Conservation (phyloP, 2,888 invertebrate genomes). For the Limnephilus auricula region DNA sequence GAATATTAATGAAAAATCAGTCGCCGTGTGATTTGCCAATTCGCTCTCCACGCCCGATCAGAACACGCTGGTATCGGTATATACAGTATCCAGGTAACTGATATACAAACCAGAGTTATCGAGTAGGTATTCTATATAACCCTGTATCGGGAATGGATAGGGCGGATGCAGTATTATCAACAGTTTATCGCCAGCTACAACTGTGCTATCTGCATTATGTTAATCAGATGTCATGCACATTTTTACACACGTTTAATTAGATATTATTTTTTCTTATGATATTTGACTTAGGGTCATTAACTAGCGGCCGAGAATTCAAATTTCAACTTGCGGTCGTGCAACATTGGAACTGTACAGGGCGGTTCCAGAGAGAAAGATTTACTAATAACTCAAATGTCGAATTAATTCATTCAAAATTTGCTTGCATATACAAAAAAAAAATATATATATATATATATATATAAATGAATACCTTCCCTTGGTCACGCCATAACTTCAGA, state of each 20-base stretch:
- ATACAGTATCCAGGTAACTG: background rate
- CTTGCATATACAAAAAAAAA: no score
- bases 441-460: no score
- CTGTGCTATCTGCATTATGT: background rate
- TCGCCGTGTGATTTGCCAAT: background rate
- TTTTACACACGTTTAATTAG: background rate
- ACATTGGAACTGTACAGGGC: no score
- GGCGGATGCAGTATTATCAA: background rate
- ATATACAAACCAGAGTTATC: background rate
- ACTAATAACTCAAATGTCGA: no score
- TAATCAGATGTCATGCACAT: background rate
- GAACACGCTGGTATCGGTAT: background rate
- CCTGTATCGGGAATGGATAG: background rate
- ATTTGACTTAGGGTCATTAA: background rate
- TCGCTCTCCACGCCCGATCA: background rate
- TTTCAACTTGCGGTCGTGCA: no score
- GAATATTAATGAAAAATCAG: conserved; percentile 21
- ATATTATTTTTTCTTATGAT: background rate
- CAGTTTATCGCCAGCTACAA: background rate
- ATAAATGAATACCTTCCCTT: no score
- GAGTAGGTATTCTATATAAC: background rate
- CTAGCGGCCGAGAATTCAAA: no score
- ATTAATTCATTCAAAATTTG: no score
- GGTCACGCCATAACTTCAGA: no score
- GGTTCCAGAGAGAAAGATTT: no score